Base-by-base conservation (phyloP, 2,113 vertebrate genomes). In the Ammodytes dubius region DNA sequence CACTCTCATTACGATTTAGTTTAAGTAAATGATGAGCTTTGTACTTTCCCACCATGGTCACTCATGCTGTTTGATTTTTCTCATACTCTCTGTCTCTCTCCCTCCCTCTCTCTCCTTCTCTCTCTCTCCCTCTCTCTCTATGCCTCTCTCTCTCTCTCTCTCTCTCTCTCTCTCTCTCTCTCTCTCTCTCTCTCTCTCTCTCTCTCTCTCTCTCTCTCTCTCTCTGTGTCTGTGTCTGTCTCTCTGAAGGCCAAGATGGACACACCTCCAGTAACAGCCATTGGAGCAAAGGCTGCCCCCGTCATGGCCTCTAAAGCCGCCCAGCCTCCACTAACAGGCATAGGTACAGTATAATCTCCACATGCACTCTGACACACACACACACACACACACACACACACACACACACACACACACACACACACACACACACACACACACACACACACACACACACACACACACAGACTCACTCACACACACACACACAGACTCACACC, bases 191-290 rank as follows among this genome's bases (percentile, higher is more conserved):
- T 27, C 27, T 27, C 27, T 27, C 27, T 27, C 27, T 27, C 27
- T 27, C 27, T 8, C 7, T 74, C 2, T 78, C 10, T 35, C 77
- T 72, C 17, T 45, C 82, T 70, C 19, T 90, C 53, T 86, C 82
- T 65, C 11, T 60, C 15, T 27, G 27, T 27, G 27, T 27, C 27
- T 27, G 27, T 27, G 27, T 27, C 27, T 27, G 27, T 27, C 27
- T 3, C 94, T 90, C n/a, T 37, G 39, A 90, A 98, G 97, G 91
- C 91, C 0, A 98, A 97, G 94, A 94, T 92, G 0, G 97, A 98
- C 78, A 95, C 95, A 2, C 82, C 84, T 4, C 95, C 96, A 0
- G 61, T 83, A 0, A 95, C 95, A 90, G 81, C 94, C 19, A 95
- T 94, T 63, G 89, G 96, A 87, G 95, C 95, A 11, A 99, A 98